Percentiles rank a stretch among this genome's conserved stretches.
Evolutionary conservation across 2,113 vertebrate species (phyloP).

Genomic region (Naja naja): DNA sequence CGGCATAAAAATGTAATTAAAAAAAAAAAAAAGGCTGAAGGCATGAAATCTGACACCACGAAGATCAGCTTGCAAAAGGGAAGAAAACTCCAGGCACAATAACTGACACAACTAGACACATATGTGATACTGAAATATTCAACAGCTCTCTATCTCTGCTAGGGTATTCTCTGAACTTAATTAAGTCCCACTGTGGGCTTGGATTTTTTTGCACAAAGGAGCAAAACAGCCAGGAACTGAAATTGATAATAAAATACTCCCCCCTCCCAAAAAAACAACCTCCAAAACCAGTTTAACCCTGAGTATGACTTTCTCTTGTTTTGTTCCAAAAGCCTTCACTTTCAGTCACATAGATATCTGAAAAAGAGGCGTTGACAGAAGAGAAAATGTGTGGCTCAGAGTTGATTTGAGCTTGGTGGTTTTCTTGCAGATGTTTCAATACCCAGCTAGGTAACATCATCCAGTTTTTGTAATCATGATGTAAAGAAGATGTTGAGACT

Average conservation of each 20-base stretch:
- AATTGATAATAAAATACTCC: background rate
- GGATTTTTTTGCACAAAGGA: background rate
- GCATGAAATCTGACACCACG: background rate
- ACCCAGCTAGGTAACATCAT: too few relatives aligned
- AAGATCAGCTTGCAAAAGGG: background rate
- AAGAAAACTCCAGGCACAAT: background rate
- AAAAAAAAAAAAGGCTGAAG: too few relatives aligned
- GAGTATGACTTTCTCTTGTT: background rate
- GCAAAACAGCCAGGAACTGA: background rate
- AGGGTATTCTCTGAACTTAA: background rate
- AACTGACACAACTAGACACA: background rate
- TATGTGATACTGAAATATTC: background rate
- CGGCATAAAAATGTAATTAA: too few relatives aligned
- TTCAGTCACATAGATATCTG: background rate
- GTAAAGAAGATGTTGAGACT: too few relatives aligned
- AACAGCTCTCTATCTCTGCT: background rate
- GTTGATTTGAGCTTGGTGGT: too few relatives aligned
- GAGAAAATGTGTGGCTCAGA: too few relatives aligned
- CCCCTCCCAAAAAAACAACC: too few relatives aligned
- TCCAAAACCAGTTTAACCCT: background rate
- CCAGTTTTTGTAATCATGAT: too few relatives aligned
- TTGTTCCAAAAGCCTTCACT: background rate
- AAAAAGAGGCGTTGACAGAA: background rate
- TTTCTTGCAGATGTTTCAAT: too few relatives aligned
- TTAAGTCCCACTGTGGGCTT: background rate